Evolutionary conservation across 1,140 invertebrate species (phyloP), one percentile per base, ranked within the genome.

Genomic region (Sinella curviseta): DNA sequence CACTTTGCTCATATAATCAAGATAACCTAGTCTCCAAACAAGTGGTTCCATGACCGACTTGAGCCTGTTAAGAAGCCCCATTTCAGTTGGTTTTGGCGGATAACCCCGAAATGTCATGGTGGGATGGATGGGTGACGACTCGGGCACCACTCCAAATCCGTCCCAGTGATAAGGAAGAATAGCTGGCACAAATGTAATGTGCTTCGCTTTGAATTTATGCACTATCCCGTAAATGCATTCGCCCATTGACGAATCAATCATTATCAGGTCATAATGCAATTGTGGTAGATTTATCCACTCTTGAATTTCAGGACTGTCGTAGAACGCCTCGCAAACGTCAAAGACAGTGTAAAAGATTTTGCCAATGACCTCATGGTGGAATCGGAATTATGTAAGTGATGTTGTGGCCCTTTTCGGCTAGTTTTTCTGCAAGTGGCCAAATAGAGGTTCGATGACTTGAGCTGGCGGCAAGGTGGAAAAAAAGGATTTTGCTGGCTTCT

Each of bases 381-480:
- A 48, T 28, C 16, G 48, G 48, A 60, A 33, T 14, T 14, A 77
- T 57, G 31, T 39, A 77, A 16, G 76, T 77, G 2, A 77, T 31
- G n/a, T 55, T 17, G 33, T 77, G 76, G 54, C 76, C 76, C 20
- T 3, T 20, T 1, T 77, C 33, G 1, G 55, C 76, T n/a, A 77
- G 28, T 31, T 55, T 48, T 30, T 26, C 39, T 24, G 39, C 31
- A 16, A 77, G 28, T 17, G 76, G 76, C 76, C 76, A 77, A 3
- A 57, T 34, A 1, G 55, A 3, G 12, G 39, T 60, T 26, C 54
- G 12, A 31, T 77, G 76, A 34, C 76, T 77, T 4, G 74, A 2
- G 12, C 24, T 70, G 30, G 31, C 65, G 31, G 31, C 12, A 1
- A 8, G 26, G 31, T 70, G 65, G 24, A 70, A 70, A 70, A 70